A percentile compares a stretch with the other conserved stretches of the same genome.
Conservation (phyloP, 1,140 invertebrate genomes). For the Ceratitis capitata region DNA sequence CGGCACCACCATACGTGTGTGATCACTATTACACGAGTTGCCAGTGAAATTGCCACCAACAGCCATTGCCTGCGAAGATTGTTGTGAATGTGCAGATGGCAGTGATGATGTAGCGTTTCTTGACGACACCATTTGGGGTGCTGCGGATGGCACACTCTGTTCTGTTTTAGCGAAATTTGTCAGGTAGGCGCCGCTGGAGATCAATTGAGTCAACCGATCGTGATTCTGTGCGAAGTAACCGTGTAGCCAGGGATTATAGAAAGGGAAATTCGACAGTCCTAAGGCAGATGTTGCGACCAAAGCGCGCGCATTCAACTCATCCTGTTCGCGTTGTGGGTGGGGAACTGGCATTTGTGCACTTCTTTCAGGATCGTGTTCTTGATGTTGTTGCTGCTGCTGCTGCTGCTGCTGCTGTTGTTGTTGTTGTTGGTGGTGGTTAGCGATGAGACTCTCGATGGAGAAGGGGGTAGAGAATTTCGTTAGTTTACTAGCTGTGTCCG, state of each 20-base stretch:
- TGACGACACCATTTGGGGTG: slow-evolving; percentile 25
- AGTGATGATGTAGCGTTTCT: slow-evolving; percentile 13
- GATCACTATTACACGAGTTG: not conserved
- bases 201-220: slow-evolving; percentile 58
- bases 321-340: slow-evolving; percentile 39
- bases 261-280: slow-evolving; percentile 59
- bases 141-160: not conserved
- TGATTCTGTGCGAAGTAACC: slow-evolving; percentile 63
- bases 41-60: not conserved
- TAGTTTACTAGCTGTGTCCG: slow-evolving; percentile 42
- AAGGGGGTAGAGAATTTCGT: slow-evolving; percentile 61
- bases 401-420: slow-evolving; percentile 51
- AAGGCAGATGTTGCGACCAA: slow-evolving; percentile 57
- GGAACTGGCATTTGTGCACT: not conserved
- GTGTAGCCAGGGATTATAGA: slow-evolving; percentile 64
- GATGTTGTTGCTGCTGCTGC: not conserved
- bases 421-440: slow-evolving; percentile 47
- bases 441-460: slow-evolving; percentile 63
- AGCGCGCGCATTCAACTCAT: slow-evolving; percentile 55
- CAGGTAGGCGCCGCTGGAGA: slow-evolving; percentile 55
- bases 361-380: slow-evolving; percentile 42
- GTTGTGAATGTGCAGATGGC: slow-evolving; percentile 46
- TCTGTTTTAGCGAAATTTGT: slow-evolving; percentile 39
- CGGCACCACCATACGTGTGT: not conserved
- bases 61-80: slow-evolving; percentile 39